Base-by-base conservation (phyloP, 2,888 invertebrate genomes). In the Tortricodes alternella region DNA sequence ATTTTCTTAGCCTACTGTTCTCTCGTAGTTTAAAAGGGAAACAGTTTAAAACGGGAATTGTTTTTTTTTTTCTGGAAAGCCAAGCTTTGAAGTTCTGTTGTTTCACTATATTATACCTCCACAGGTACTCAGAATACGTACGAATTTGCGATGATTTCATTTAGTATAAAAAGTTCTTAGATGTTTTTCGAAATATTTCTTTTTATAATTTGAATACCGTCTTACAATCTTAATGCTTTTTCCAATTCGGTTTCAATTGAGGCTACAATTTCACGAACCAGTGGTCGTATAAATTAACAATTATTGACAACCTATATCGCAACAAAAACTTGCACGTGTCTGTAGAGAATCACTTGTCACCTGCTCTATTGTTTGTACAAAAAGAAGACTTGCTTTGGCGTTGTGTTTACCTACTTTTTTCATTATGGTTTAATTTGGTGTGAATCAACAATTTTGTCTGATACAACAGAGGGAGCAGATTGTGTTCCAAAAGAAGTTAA, bases 241-340 rank as follows among this genome's bases (percentile, higher is more conserved):
- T 41, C 24, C 24, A 27, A 21, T 38, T 8, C 16, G 27, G 13
- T 35, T 15, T 46, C 24, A 41, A 46, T 50, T 19, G 29, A 50
- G 23, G 44, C 21, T 48, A 58, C 50, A 63, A 65, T 65, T 63
- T 63, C 53, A 50, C 63, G 55, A 55, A 35, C 41, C 59, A 62
- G 51, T 61, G 61, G 53, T 37, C 51, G 50, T 38, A 52, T 44
- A 63, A 63, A 61, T 60, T 58, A 61, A 39, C 53, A 56, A 59
- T 56, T 57, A 50, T 41, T 46, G 41, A 13, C 39, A 38, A 46
- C 27, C 37, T 41, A 27, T n/a, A n/a, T 38, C 41, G 29, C 24
- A 13, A 37, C 39, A 19, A 16, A 4, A 29, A n/a, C n/a, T n/a
- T n/a, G n/a, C n/a, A n/a, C n/a, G n/a, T n/a, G n/a, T n/a, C n/a